Evolutionary conservation across 2,113 vertebrate genomes (phyloP).

Genomic region (Capreolus pygargus): DNA sequence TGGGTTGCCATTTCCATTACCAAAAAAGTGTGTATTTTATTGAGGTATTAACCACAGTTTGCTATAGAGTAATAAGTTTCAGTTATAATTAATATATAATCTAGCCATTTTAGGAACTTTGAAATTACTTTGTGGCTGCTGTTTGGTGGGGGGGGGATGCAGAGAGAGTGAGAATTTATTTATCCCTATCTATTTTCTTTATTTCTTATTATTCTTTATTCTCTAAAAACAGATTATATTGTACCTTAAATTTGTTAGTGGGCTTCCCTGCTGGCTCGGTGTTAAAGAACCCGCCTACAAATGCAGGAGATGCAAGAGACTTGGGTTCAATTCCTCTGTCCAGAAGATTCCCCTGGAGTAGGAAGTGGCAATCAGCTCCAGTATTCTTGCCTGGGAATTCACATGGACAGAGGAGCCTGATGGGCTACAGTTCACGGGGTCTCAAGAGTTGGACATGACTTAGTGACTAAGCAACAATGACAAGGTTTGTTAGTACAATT

Average conservation of each 20-base stretch:
- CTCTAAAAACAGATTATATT: not conserved
- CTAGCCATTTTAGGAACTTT: constrained; percentile 28
- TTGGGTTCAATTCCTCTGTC: not conserved
- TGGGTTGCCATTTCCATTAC: not conserved
- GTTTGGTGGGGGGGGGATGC: not conserved
- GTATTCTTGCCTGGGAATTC: not conserved
- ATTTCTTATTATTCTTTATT: not conserved
- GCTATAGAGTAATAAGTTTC: not conserved
- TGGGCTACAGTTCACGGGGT: not conserved
- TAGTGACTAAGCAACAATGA: not conserved
- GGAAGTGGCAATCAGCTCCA: not conserved
- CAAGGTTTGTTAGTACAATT: not conserved
- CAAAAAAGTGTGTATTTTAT: not conserved
- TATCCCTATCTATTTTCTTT: not conserved
- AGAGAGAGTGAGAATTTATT: not conserved
- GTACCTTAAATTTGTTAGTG: not conserved
- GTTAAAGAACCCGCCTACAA: not conserved
- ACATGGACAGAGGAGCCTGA: not conserved
- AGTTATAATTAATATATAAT: not conserved
- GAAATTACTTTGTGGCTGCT: constrained; percentile 28
- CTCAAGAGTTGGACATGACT: not conserved
- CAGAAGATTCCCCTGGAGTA: not conserved
- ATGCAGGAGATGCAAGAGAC: not conserved
- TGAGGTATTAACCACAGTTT: not conserved
- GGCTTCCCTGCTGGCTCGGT: not conserved